Evolutionary conservation across 2,888 invertebrate species (phyloP), one percentile per base, ranked within the genome.

Genomic region (Cyclophora albipunctata): DNA sequence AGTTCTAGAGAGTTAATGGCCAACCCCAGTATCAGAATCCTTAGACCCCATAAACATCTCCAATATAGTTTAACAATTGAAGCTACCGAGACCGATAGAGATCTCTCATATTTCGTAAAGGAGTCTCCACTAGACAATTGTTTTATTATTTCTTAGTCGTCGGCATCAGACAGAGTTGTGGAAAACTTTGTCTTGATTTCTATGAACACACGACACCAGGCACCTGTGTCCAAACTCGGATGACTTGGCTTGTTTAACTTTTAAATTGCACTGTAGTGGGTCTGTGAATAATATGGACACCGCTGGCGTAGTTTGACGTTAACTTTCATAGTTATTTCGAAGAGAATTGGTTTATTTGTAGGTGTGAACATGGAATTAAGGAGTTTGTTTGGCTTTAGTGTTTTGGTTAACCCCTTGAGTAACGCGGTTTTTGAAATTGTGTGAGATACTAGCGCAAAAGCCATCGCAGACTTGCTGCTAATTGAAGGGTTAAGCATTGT

Each of bases 101-200:
- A 20, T 20, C 20, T 20, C 20, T 20, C 20, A 20, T 20, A 20
- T 20, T 20, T 20, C 20, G 20, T 20, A 20, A 20, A 37, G 37
- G 43, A 51, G 45, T 48, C 52, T 50, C 52, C 40, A 51, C 42
- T 35, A 5, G 2, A 40, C 33, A 45, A 2, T 20, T 42, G 49
- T 54, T 49, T 46, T 33, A 45, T 37, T 49, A 63, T 62, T 62
- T 61, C 61, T 63, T 61, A 64, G 62, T 58, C 66, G 60, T 63
- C 51, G 57, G 56, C 57, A 55, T 60, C 55, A 56, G 59, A 58
- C 58, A 52, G 64, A 66, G 67, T 66, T 66, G 63, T 59, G 64
- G 63, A 64, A 69, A 70, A 73, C 69, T 73, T 68, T 54, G 52
- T 58, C 54, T 57, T 65, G 67, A 68, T 72, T 69, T 70, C 67